Evolutionary conservation across 2,113 vertebrate genomes (phyloP).

Genomic region (Melanerpes formicivorus): DNA sequence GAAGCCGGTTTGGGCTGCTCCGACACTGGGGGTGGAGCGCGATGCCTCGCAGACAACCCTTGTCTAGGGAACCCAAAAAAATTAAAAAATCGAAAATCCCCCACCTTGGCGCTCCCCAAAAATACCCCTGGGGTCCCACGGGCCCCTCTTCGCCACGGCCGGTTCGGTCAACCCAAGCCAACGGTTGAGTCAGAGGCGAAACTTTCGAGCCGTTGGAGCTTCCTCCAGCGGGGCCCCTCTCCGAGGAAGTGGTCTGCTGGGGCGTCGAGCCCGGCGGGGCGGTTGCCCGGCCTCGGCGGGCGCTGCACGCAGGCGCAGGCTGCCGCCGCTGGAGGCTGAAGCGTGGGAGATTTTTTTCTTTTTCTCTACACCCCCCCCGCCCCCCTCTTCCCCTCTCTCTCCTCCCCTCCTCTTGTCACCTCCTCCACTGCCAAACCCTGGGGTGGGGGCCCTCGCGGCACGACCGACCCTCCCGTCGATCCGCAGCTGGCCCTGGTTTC

Average conservation of each 20-base stretch:
- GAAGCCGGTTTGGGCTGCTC: slow-evolving; percentile 62
- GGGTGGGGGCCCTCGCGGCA: not conserved
- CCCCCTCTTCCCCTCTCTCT: not conserved
- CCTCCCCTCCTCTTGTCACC: not conserved
- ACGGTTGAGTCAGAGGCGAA: slow-evolving; percentile 65
- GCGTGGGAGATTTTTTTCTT: slow-evolving; percentile 7
- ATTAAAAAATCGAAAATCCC: not conserved
- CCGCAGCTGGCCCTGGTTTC: slow-evolving; percentile 19
- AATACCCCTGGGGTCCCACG: not conserved
- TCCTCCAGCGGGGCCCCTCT: slow-evolving; percentile 41
- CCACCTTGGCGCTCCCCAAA: not conserved
- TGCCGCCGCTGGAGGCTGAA: not conserved
- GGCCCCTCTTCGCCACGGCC: not conserved
- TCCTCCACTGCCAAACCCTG: not conserved
- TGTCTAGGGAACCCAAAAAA: slow-evolving; percentile 10
- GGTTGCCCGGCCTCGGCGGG: slow-evolving; percentile 32
- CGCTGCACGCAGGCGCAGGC: slow-evolving; percentile 20
- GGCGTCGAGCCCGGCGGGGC: slow-evolving; percentile 42
- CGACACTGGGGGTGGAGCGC: slow-evolving; percentile 51
- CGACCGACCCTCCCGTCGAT: not conserved
- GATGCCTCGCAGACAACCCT: slow-evolving; percentile 27
- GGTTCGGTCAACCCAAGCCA: slow-evolving; percentile 31
- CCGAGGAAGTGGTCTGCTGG: slow-evolving; percentile 52
- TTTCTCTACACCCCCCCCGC: too few relatives aligned
- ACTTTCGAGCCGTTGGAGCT: slow-evolving; percentile 66